Conservation (phyloP, 2,797 vertebrate species). For the Cynopterus sphinx region DNA sequence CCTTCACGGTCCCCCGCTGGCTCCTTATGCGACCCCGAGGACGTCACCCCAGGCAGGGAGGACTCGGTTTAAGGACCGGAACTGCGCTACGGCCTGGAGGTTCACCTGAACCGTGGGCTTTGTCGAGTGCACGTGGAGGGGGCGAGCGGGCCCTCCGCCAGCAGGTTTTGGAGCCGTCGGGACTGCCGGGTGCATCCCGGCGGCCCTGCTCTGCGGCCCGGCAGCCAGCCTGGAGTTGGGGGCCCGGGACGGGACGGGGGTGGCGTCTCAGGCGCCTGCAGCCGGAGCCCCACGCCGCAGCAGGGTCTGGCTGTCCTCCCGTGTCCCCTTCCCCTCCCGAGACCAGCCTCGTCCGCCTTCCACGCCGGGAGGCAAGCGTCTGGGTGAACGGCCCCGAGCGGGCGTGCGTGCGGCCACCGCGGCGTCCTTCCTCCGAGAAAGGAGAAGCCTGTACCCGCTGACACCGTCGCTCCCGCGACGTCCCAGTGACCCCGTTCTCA, state of each 20-base stretch:
- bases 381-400: not conserved
- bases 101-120: not conserved
- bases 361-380: not conserved
- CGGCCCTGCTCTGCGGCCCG: not conserved
- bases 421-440: not conserved
- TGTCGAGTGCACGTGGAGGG: not conserved
- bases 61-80: not conserved
- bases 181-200: accelerated
- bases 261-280: accelerated
- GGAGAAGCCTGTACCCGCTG: not conserved
- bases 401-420: accelerated
- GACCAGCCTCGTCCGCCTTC: not conserved
- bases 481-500: not conserved
- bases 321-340: not conserved
- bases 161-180: not conserved
- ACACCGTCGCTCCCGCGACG: accelerated
- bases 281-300: not conserved
- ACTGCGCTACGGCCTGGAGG: not conserved
- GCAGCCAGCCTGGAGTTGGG: not conserved
- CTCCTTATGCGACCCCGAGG: not conserved
- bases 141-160: accelerated
- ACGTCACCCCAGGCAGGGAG: not conserved
- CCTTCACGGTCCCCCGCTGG: not conserved
- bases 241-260: too few species aligned
- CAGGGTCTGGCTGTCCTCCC: not conserved